A percentile compares a stretch with the other conserved stretches of the same genome.
These are phyloP conservation scores for Scolanthus callimorphus DNA, from an alignment of 92 coral and sea anemone species.

Conservation along the genomic window DNA sequence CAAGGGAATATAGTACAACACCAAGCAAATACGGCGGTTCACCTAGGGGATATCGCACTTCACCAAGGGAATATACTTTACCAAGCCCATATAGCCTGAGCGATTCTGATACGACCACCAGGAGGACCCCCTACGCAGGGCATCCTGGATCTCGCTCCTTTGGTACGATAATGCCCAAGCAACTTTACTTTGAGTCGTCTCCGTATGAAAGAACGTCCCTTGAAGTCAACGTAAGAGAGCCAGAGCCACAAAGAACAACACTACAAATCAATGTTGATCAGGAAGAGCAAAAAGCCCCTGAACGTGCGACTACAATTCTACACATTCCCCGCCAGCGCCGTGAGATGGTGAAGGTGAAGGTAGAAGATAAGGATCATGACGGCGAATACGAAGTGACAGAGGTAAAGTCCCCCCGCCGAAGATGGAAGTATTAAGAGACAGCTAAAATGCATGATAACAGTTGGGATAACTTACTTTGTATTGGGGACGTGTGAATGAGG, in stretches of 20 bases:
- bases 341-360: conserved; percentile 58
- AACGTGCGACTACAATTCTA: conserved; percentile 30
- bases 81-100: too few species aligned
- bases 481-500: too few species aligned
- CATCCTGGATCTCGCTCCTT: not conserved
- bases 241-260: conserved; percentile 34
- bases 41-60: not conserved
- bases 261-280: conserved; percentile 53
- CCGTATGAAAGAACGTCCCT: not conserved
- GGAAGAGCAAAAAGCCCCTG: conserved; percentile 37
- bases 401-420: conserved; percentile 46
- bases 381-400: conserved; percentile 75
- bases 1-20: not conserved
- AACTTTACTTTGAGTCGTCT: not conserved
- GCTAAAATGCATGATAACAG: too few species aligned
- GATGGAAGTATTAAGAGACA: conserved; percentile 83
- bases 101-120: too few species aligned
- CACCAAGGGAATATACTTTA: not conserved
- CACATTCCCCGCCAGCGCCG: conserved; percentile 50
- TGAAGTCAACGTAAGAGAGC: not conserved
- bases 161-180: not conserved
- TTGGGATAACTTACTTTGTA: too few species aligned
- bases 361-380: conserved; percentile 59
- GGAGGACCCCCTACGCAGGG: too few species aligned
- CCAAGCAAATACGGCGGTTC: not conserved